A percentile compares a stretch with the other conserved stretches of the same genome.
phyloP scores from a whole-genome alignment of 2,888 invertebrate genomes.

The Strigamia maritima region DNA sequence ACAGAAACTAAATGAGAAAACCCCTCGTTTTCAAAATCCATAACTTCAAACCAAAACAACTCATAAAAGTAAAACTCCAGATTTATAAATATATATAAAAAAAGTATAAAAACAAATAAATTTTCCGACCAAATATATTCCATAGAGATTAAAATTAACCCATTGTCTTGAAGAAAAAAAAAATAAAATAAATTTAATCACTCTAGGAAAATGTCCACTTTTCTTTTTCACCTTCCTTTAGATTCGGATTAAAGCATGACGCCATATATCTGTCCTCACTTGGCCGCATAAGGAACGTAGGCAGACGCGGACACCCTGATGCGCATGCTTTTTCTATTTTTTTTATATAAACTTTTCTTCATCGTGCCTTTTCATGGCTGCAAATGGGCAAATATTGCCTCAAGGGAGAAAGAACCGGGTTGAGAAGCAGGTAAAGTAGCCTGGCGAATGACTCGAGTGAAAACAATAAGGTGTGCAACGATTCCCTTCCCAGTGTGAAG shows the following conservation, averaged over 20 bases:
- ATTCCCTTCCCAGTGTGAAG: conserved; percentile 8
- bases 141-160: neutral
- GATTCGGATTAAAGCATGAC: conserved; percentile 21
- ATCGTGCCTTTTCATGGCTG: conserved; percentile 6
- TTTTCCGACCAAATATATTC: too few relatives aligned
- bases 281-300: conserved; percentile 17
- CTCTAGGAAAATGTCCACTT: neutral
- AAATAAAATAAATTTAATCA: neutral
- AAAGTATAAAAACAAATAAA: neutral
- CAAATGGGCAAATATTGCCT: conserved; percentile 21
- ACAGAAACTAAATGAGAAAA: conserved; percentile 14
- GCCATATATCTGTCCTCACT: conserved; percentile 23
- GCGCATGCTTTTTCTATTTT: conserved; percentile 6
- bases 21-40: neutral
- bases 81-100: neutral
- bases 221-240: neutral
- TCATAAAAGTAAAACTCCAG: neutral
- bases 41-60: neutral
- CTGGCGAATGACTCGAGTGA: neutral
- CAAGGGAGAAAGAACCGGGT: conserved; percentile 3
- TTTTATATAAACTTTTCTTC: conserved; percentile 21
- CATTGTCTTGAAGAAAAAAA: neutral
- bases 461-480: conserved; percentile 27
- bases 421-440: conserved; percentile 29
- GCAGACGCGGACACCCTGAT: conserved; percentile 24